Evolutionary conservation across 2,888 invertebrate species (phyloP), one percentile per base, ranked within the genome.

Genomic region (Lasioglossum malachurum): DNA sequence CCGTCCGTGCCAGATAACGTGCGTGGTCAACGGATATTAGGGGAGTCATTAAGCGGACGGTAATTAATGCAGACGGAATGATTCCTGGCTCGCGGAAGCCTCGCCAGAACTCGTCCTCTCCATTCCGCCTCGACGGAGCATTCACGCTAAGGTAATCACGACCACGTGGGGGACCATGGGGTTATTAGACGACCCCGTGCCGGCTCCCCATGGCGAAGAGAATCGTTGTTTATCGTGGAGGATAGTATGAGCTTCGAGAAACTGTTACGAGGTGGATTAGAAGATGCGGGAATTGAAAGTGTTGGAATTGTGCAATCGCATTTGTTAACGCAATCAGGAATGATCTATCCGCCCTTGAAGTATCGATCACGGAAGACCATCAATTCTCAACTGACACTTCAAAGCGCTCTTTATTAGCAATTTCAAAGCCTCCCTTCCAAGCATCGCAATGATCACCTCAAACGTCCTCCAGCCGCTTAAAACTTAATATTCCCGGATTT

Each of bases 21-120:
- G n/a, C 88, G 85, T 87, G 84, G 41, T 41, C 38, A 38, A 83
- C 84, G 87, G 88, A 91, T 91, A 91, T 92, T 91, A 90, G 84
- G 85, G 73, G 44, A 53, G 90, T 90, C 92, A 91, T 93, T 92
- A 93, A 92, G 91, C 88, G 83, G 78, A 81, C 87, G 91, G 89
- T 92, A 93, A 93, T 93, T 92, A 93, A 93, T 92, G 89, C 90
- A 88, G 84, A 77, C 83, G 89, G 88, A 92, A 89, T 91, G 91
- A 92, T 90, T 88, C 77, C 76, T 73, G 64, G 77, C 80, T 78
- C 75, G 71, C 78, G 41, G 72, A 44, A 60, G 73, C 35, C 27
- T 31, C 71, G 76, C 49, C 60, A 64, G 78, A 75, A 82, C 71
- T 80, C 72, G 77, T 78, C 86, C 75, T 76, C 76, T 75, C 84